Percentiles rank a stretch among this genome's conserved stretches.
Evolutionary conservation across 2,888 invertebrate species (phyloP).

Genomic region (Metallyticus violacea): DNA sequence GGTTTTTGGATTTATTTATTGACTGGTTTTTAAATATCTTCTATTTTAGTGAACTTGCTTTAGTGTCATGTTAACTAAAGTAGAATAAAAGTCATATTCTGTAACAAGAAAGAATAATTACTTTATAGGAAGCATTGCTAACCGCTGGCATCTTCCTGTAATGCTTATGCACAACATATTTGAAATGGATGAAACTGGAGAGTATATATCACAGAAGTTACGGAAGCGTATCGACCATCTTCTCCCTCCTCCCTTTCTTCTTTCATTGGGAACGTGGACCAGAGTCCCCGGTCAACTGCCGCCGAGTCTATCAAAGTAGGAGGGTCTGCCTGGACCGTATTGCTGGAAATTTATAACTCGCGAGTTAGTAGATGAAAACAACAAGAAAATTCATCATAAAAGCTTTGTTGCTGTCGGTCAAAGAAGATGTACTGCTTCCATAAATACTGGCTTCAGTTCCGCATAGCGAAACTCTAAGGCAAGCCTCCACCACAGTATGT

Average conservation of each 20-base stretch:
- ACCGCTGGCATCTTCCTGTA: neutral
- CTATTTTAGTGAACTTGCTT: no score
- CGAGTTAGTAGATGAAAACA: neutral
- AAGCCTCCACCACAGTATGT: no score
- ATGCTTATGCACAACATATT: neutral
- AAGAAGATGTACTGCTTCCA: neutral
- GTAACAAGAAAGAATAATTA: no score
- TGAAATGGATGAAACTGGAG: neutral
- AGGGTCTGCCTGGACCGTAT: neutral
- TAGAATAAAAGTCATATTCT: no score
- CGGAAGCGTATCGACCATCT: neutral
- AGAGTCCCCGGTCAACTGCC: neutral
- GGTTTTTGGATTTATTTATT: no score
- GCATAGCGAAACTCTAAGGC: neutral
- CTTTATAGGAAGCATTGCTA: no score
- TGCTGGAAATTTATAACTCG: conserved; percentile 1
- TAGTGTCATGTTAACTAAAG: no score
- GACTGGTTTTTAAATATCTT: no score
- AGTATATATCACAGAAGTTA: neutral
- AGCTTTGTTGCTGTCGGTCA: neutral
- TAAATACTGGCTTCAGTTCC: no score
- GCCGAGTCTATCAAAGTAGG: no score
- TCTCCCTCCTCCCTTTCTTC: neutral
- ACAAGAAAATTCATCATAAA: conserved; percentile 14
- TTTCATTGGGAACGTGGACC: neutral